Conservation (phyloP, 2,113 vertebrate species). For the Synodontis membranacea region DNA sequence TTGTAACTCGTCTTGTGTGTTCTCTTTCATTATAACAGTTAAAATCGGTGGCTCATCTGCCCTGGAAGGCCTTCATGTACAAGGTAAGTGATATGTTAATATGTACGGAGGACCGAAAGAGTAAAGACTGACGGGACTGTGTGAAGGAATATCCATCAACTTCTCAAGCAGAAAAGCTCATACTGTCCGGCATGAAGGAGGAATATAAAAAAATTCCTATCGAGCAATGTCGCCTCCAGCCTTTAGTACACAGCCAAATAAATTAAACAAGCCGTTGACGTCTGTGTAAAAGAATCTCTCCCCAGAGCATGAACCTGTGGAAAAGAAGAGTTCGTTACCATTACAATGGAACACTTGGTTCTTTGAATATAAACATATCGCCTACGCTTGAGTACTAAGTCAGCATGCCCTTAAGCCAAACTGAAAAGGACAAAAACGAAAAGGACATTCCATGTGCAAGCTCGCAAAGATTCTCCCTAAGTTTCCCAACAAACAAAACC, state of each 20-base stretch:
- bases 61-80: slow-evolving; percentile 98
- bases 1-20: background rate
- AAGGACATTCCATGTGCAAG: no score
- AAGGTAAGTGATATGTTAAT: slow-evolving; percentile 77
- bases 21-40: slow-evolving; percentile 75
- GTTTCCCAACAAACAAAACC: no score
- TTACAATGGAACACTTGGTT: background rate
- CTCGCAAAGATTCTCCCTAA: background rate
- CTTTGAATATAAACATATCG: background rate
- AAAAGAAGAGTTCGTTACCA: background rate
- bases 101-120: background rate
- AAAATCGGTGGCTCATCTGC: slow-evolving; percentile 97
- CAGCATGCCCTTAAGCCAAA: background rate
- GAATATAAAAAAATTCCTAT: background rate
- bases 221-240: background rate
- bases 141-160: background rate
- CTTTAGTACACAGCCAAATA: background rate
- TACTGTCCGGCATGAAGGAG: background rate
- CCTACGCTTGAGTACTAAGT: background rate
- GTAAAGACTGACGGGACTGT: background rate
- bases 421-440: background rate
- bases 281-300: background rate
- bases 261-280: background rate
- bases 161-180: background rate
- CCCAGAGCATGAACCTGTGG: background rate